Evolutionary conservation across 2,797 vertebrate genomes (phyloP).

Genomic region (Pangasius mekongensis): DNA sequence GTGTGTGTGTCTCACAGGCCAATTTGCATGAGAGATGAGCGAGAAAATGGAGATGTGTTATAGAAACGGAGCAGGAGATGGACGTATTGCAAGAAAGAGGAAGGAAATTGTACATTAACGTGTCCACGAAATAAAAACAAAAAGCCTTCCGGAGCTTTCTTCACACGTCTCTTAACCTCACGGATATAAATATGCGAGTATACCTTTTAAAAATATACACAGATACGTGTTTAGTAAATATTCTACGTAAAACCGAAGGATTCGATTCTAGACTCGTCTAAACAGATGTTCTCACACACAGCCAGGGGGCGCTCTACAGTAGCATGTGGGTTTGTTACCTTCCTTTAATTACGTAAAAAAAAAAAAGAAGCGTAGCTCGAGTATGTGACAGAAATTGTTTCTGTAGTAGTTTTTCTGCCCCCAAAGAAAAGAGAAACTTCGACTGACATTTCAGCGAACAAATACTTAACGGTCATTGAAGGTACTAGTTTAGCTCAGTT

Average conservation of each 20-base stretch:
- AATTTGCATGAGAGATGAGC: constrained; percentile 58
- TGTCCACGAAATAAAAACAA: no score
- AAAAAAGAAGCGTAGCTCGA: neutral
- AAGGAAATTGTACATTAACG: neutral
- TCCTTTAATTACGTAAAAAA: neutral
- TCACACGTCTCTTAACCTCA: neutral
- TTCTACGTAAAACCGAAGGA: neutral
- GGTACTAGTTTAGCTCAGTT: neutral
- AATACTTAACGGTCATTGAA: neutral
- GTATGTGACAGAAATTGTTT: neutral
- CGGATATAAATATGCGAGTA: no score
- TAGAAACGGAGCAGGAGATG: neutral
- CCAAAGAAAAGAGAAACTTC: neutral
- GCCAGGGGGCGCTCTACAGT: neutral
- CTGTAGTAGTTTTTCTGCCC: neutral
- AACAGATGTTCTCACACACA: neutral
- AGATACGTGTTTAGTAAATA: neutral
- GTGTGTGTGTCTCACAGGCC: constrained; percentile 32
- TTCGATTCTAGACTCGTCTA: no score
- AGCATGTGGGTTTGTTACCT: neutral
- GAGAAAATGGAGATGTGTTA: constrained; percentile 1
- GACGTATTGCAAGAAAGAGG: neutral
- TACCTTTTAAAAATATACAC: no score
- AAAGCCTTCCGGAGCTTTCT: no score
- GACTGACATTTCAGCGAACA: no score